phyloP scores from a whole-genome alignment of 2,888 invertebrate genomes.

The Stenchaetothrips biformis region DNA sequence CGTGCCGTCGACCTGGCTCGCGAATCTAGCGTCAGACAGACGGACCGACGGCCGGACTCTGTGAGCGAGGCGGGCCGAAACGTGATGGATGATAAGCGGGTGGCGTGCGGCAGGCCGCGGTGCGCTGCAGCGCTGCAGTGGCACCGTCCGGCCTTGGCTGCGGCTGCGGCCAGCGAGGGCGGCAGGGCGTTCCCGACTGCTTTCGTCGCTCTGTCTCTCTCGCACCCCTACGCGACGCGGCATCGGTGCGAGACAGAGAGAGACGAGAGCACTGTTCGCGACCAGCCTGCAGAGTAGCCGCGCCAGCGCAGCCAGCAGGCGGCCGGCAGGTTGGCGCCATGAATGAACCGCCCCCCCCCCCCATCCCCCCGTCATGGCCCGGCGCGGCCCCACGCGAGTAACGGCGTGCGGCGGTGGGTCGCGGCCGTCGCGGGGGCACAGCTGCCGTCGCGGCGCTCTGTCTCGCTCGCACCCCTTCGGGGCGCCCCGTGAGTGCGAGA shows the following conservation, averaged over 20 bases:
- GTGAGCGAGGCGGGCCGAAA: too few species aligned
- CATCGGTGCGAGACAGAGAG: too few species aligned
- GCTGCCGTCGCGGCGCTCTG: background rate
- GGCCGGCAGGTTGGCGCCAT: conserved; percentile 24
- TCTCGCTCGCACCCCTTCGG: background rate
- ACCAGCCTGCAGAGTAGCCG: background rate
- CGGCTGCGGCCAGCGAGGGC: background rate
- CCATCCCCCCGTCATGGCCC: background rate
- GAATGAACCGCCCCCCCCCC: conserved; percentile 33
- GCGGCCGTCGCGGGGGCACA: too few species aligned
- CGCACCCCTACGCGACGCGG: too few species aligned
- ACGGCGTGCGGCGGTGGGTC: conserved; percentile 23
- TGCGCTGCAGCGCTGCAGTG: background rate
- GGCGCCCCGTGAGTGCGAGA: background rate
- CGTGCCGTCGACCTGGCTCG: background rate
- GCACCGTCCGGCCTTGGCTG: background rate
- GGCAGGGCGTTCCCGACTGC: background rate
- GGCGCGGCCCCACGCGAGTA: conserved; percentile 33
- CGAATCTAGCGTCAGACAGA: conserved; percentile 28
- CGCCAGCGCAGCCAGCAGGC: background rate
- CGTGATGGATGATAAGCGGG: background rate
- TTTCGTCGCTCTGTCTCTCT: too few species aligned
- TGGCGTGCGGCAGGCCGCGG: background rate
- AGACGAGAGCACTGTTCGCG: too few species aligned
- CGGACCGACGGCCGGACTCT: conserved; percentile 28